These are phyloP conservation scores for Zaprionus tsacasi DNA, from an alignment of 1,140 invertebrate species.

Conservation along the genomic window DNA sequence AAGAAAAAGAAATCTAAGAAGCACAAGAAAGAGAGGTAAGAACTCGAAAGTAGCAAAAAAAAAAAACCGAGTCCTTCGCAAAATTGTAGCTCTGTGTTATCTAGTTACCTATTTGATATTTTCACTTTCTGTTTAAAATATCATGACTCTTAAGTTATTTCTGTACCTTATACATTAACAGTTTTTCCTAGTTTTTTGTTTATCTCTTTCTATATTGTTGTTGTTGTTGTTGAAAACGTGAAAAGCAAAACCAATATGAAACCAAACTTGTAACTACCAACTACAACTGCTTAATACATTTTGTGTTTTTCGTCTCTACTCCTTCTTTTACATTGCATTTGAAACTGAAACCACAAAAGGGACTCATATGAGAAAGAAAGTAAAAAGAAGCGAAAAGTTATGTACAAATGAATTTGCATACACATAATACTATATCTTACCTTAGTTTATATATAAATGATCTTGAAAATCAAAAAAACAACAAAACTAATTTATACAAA, in stretches of 20 bases:
- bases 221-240: constrained; percentile 25
- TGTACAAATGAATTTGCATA: constrained; percentile 71
- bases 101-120: constrained; percentile 38
- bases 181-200: constrained; percentile 44
- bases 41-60: constrained; percentile 3
- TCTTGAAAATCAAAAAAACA: constrained; percentile 27
- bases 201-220: constrained; percentile 10
- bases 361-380: constrained; percentile 84
- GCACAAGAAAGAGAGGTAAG: constrained; percentile 89
- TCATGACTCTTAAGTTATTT: constrained; percentile 21
- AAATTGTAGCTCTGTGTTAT: constrained; percentile 62
- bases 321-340: constrained; percentile 83
- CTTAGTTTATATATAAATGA: constrained; percentile 70
- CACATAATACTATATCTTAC: constrained; percentile 30
- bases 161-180: constrained; percentile 16
- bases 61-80: constrained; percentile 16
- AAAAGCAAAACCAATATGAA: constrained; percentile 39
- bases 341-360: constrained; percentile 70
- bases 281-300: constrained; percentile 79
- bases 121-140: constrained; percentile 27
- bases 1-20: constrained; percentile 90
- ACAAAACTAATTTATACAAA: constrained; percentile 24
- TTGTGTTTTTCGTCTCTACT: constrained; percentile 82
- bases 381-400: constrained; percentile 83
- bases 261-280: constrained; percentile 68